Evolutionary conservation across 2,113 vertebrate genomes (phyloP), one percentile per base, ranked within the genome.

Genomic region (Podarcis muralis): DNA sequence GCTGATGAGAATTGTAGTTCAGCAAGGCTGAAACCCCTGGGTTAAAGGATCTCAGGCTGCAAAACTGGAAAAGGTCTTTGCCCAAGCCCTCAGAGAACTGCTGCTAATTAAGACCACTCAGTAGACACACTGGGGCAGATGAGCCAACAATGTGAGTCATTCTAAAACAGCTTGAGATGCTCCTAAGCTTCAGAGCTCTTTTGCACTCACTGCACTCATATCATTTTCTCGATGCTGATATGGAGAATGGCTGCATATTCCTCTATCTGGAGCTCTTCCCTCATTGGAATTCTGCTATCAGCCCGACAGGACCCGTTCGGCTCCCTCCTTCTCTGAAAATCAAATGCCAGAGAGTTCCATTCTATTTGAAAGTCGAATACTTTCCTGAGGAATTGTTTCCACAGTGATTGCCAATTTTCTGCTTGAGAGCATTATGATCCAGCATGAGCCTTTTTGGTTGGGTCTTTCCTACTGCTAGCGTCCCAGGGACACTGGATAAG

Each of bases 351-450:
- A 87, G 88, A 90, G 84, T 88, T 90, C 87, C 89, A 92, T 95
- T 94, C 95, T 95, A 95, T 97, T 95, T 96, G 95, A 97, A 96
- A 96, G 96, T 94, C 96, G 95, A 96, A 95, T 95, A 96, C 93
- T 95, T 97, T 97, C 94, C 94, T 91, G 93, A 95, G 87, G 94
- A 96, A 96, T 96, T 96, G 95, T 97, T 97, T 96, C 94, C 95
- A 92, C 88, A 92, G 91, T 95, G 96, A 97, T 97, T 97, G 95
- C 95, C 95, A 97, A 97, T 97, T 97, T 97, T 97, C 96, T 97
- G 96, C 97, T 96, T 97, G 95, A 97, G 93, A 96, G 94, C 93
- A 95, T 97, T 96, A 96, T 94, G 96, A 97, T 97, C 95, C 96
- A 89, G 83, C 92, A 95, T 88, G 43, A 93, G 90, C 25, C 93